Conservation (phyloP, 2,888 invertebrate genomes). For the Dryobota labecula region DNA sequence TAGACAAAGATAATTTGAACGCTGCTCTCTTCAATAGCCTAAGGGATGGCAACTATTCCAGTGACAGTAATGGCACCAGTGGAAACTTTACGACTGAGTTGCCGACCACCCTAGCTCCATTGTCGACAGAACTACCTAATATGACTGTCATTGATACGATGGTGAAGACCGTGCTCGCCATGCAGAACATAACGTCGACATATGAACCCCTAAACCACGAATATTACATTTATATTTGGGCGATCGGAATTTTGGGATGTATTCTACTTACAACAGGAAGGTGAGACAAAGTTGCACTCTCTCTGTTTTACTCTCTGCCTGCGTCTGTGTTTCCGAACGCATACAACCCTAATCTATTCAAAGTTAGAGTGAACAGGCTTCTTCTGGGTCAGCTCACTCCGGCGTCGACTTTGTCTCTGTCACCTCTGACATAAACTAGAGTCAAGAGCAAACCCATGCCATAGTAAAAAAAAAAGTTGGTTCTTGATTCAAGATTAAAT, state of each 20-base stretch:
- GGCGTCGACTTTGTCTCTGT: too few relatives aligned
- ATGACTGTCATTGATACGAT: conserved; percentile 78
- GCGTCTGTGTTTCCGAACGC: too few relatives aligned
- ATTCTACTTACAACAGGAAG: conserved; percentile 91
- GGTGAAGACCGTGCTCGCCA: conserved; percentile 74
- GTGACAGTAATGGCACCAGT: conserved; percentile 48
- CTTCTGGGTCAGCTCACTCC: too few relatives aligned
- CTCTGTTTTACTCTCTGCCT: too few relatives aligned
- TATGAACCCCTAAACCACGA: conserved; percentile 72
- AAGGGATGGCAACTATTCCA: conserved; percentile 31
- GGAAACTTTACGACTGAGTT: conserved; percentile 54
- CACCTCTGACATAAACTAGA: too few relatives aligned
- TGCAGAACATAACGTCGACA: conserved; percentile 74
- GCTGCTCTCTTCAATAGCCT: conserved; percentile 19
- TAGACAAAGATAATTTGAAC: conserved; percentile 36
- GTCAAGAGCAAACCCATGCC: too few relatives aligned
- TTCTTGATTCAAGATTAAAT: background rate
- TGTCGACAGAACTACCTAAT: conserved; percentile 62
- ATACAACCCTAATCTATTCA: too few relatives aligned
- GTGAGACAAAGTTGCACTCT: conserved; percentile 70
- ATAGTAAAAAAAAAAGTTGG: too few relatives aligned
- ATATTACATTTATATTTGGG: conserved; percentile 91
- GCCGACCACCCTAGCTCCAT: conserved; percentile 34
- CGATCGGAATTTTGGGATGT: conserved; percentile 89
- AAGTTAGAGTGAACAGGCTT: too few relatives aligned